Evolutionary conservation across 2,888 invertebrate genomes (phyloP).

Genomic region (Calephelis perditalis): DNA sequence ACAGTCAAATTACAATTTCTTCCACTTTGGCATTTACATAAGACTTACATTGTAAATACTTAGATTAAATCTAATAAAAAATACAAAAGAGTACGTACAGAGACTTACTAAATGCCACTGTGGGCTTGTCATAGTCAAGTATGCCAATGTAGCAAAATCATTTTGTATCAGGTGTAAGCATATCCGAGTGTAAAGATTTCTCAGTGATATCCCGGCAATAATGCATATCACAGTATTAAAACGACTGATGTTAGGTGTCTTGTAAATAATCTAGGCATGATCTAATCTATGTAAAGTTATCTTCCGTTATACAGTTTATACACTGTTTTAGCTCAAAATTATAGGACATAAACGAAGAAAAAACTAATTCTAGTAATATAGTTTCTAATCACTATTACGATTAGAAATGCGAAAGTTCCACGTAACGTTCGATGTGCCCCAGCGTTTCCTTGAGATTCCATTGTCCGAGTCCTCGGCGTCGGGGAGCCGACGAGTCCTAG

Average conservation of each 20-base stretch:
- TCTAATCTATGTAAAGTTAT: conserved; percentile 23
- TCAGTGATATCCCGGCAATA: conserved; percentile 70
- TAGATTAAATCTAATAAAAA: conserved; percentile 13
- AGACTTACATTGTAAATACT: conserved; percentile 12
- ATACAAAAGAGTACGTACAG: conserved; percentile 13
- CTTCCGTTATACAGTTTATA: conserved; percentile 22
- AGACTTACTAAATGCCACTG: conserved; percentile 13
- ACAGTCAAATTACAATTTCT: conserved; percentile 19
- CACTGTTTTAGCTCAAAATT: conserved; percentile 29
- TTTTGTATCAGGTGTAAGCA: conserved; percentile 20
- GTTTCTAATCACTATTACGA: conserved; percentile 37
- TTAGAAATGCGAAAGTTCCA: conserved; percentile 36
- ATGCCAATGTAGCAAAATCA: conserved; percentile 18
- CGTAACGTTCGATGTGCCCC: conserved; percentile 17
- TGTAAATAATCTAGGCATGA: conserved; percentile 51
- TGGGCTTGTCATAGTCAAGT: conserved; percentile 17
- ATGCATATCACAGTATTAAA: conserved; percentile 67
- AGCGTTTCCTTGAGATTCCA: conserved; percentile 21
- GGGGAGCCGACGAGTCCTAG: conserved; percentile 9
- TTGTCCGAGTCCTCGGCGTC: conserved; percentile 12
- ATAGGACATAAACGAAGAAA: conserved; percentile 30
- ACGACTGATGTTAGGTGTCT: conserved; percentile 56
- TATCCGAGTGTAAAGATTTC: conserved; percentile 26
- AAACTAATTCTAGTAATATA: conserved; percentile 31
- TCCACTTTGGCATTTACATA: conserved; percentile 13